Base-by-base conservation (phyloP, 2,797 vertebrate genomes). In the Syngnathus acus region DNA sequence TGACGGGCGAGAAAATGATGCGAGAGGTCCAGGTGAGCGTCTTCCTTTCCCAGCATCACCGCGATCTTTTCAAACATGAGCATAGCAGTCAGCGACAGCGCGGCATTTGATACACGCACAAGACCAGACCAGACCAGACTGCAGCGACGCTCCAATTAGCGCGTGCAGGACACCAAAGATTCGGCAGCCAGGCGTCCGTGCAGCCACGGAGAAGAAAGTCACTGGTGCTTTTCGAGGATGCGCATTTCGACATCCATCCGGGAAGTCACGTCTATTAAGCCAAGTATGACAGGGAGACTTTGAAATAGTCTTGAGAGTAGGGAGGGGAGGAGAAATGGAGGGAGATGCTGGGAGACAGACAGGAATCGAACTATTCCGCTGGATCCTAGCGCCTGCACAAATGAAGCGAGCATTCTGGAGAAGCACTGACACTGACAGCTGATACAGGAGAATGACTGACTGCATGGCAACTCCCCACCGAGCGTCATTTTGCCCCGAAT, bases 201-300 rank as follows among this genome's bases (percentile, higher is more conserved):
- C 86, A 74, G 78, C 78, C 82, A 77, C 79, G 72, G 79, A 69
- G 81, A 77, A 81, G 82, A 85, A 71, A 71, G 72, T 39, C 9
- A 4, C 21, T 47, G 42, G 6, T 32, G 21, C 23, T 69, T 60
- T 37, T n/a, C 23, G 67, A 6, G 82, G 86, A 83, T 88, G 89
- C 91, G 92, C 92, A 92, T 93, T 90, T 93, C 92, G 91, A 92
- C 70, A 69, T 90, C 91, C 93, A 92, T 91, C 90, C 93, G 94
- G 93, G 92, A 95, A 94, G 93, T 93, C 92, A 86, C 93, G 91
- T 89, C 91, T 89, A 90, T 32, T 32, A 93, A 92, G 90, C 81
- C 83, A 87, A 91, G 90, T 93, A 92, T 92, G 93, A 87, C 90
- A 75, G 87, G 32, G 32, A 90, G 92, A 95, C 94, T 95, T 94